Conservation (phyloP, 2,113 vertebrate genomes). For the Labeo catla region DNA sequence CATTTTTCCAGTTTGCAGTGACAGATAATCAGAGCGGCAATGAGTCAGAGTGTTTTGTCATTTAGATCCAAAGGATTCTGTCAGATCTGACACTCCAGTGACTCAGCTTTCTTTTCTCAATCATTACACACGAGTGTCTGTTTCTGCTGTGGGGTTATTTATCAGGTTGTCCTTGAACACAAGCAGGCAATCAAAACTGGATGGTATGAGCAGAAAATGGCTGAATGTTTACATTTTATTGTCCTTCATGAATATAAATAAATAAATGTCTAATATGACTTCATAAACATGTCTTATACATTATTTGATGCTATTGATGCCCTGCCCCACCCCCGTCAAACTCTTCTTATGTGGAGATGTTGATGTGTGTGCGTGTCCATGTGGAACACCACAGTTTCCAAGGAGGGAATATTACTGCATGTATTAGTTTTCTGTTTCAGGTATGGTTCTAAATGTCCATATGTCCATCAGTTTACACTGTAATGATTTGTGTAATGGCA, state of each 20-base stretch:
- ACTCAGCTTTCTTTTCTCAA: conserved; percentile 5
- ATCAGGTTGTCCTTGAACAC: not conserved
- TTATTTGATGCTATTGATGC: not conserved
- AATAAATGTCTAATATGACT: not conserved
- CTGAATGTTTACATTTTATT: not conserved
- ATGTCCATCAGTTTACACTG: too few relatives aligned
- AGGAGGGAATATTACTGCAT: too few relatives aligned
- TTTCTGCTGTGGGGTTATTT: not conserved
- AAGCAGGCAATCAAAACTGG: not conserved
- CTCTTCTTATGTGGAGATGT: too few relatives aligned
- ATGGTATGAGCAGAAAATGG: not conserved
- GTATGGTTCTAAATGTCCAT: too few relatives aligned
- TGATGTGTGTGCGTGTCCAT: too few relatives aligned
- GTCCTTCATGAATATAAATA: not conserved
- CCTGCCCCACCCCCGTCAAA: too few relatives aligned
- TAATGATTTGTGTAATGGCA: too few relatives aligned
- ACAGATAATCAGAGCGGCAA: conserved; percentile 9
- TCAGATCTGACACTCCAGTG: not conserved
- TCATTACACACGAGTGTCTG: not conserved
- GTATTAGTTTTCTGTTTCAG: too few relatives aligned
- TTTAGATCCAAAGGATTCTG: not conserved
- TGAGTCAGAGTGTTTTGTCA: conserved; percentile 27
- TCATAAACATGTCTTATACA: not conserved
- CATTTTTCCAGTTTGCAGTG: conserved; percentile 5
- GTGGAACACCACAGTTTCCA: too few relatives aligned